Evolutionary conservation across 2,888 invertebrate species (phyloP).

Genomic region (Aphodius granarius): DNA sequence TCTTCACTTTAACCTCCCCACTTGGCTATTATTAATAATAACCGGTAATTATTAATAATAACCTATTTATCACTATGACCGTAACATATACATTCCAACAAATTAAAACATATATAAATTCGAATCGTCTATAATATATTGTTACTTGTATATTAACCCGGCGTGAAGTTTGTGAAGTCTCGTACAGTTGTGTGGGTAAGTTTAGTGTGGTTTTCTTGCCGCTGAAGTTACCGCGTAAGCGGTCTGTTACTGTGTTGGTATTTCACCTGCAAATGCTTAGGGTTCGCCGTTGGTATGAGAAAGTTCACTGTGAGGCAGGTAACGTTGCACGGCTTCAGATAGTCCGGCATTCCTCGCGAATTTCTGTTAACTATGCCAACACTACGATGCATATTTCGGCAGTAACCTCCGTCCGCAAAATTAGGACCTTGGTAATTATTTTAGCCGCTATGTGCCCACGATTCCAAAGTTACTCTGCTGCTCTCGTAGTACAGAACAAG

Average conservation of each 20-base stretch:
- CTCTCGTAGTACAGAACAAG: neutral
- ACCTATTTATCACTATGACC: too few species aligned
- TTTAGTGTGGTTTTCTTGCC: neutral
- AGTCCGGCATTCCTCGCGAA: conserved; percentile 14
- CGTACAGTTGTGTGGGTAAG: neutral
- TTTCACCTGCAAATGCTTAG: neutral
- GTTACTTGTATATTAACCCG: neutral
- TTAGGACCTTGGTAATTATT: neutral
- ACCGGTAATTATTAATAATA: too few species aligned
- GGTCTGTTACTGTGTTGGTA: neutral
- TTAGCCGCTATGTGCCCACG: neutral
- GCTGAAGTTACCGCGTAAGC: neutral
- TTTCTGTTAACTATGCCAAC: conserved; percentile 19
- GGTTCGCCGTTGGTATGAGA: neutral
- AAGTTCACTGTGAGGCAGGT: neutral
- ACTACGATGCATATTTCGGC: conserved; percentile 19
- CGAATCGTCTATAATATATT: too few species aligned
- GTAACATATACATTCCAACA: too few species aligned
- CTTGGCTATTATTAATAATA: too few species aligned
- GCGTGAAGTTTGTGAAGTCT: neutral
- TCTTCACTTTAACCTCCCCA: too few species aligned
- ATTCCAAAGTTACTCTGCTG: neutral
- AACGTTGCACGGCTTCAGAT: neutral
- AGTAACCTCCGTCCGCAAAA: neutral
- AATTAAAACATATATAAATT: too few species aligned